Base-by-base conservation (phyloP, 1,140 invertebrate species). In the Eurosta solidaginis region DNA sequence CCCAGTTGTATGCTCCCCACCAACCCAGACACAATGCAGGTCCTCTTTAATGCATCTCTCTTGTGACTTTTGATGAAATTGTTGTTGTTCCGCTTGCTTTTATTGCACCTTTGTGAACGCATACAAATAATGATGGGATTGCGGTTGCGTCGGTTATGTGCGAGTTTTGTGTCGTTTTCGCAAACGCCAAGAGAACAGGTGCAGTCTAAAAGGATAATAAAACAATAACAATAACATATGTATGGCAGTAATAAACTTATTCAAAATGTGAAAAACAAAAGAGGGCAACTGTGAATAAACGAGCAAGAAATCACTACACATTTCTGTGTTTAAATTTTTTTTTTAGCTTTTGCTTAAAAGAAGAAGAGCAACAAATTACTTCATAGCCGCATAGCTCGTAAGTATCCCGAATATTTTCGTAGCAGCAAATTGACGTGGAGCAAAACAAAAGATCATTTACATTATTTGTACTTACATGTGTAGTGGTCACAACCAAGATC, bases 111-210 rank as follows among this genome's bases (percentile, higher is more conserved):
- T 68, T 68, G 59, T 10, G 14, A n/a, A 68, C 1, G 59, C 59
- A 40, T 36, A 9, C 33, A 68, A 68, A 68, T 68, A 68, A 68
- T 68, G 59, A 40, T 36, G 59, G 33, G 33, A 40, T 68, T 68
- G 59, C n/a, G 59, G 59, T 68, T 59, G 33, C 33, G 27, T 59
- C 12, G 25, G n/a, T n/a, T n/a, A n/a, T n/a, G n/a, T n/a, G n/a
- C n/a, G n/a, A n/a, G n/a, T n/a, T 54, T 10, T 54, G 50, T 25
- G 14, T 14, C 10, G 36, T 2, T n/a, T 42, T 68, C 33, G 59
- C 33, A 29, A 68, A 68, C 59, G 59, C 33, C 59, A 40, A 68
- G 40, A 68, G 59, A 68, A 29, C 59, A 68, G 59, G 59, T 68
- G 59, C 59, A 68, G 5, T 20, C 17, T 3, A 6, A 6, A 68